These are phyloP conservation scores for Linnaemya tessellans DNA, from an alignment of 2,888 invertebrate species.

Conservation along the genomic window DNA sequence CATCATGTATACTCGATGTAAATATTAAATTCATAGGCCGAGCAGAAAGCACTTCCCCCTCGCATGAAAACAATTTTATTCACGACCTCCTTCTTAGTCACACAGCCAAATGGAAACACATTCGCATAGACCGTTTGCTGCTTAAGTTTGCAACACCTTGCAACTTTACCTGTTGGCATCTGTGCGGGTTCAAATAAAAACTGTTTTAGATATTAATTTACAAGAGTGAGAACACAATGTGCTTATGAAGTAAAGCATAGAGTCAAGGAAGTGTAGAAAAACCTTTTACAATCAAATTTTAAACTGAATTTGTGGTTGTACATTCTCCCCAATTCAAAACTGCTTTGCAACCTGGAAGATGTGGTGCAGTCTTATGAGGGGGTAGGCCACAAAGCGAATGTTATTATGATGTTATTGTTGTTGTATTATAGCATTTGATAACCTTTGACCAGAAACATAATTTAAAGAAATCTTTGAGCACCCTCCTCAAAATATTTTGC, in stretches of 20 bases:
- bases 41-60: slow-evolving; percentile 1
- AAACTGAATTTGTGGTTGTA: slow-evolving; percentile 60
- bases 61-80: background rate
- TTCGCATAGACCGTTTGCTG: background rate
- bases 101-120: background rate
- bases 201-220: slow-evolving; percentile 78
- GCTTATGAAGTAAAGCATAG: slow-evolving; percentile 75
- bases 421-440: slow-evolving; percentile 56
- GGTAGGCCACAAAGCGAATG: slow-evolving; percentile 70
- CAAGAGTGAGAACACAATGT: slow-evolving; percentile 81
- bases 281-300: slow-evolving; percentile 79
- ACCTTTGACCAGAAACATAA: slow-evolving; percentile 70
- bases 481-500: slow-evolving; percentile 63
- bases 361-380: slow-evolving; percentile 50
- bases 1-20: background rate
- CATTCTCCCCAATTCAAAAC: slow-evolving; percentile 8
- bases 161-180: slow-evolving; percentile 50
- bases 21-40: slow-evolving; percentile 11
- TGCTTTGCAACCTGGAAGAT: slow-evolving; percentile 50
- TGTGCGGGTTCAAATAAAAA: slow-evolving; percentile 62
- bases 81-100: background rate
- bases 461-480: slow-evolving; percentile 46
- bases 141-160: too few species aligned
- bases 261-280: slow-evolving; percentile 38
- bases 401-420: slow-evolving; percentile 60